Conservation (phyloP, 2,113 vertebrate genomes). For the Noturus placidus region DNA sequence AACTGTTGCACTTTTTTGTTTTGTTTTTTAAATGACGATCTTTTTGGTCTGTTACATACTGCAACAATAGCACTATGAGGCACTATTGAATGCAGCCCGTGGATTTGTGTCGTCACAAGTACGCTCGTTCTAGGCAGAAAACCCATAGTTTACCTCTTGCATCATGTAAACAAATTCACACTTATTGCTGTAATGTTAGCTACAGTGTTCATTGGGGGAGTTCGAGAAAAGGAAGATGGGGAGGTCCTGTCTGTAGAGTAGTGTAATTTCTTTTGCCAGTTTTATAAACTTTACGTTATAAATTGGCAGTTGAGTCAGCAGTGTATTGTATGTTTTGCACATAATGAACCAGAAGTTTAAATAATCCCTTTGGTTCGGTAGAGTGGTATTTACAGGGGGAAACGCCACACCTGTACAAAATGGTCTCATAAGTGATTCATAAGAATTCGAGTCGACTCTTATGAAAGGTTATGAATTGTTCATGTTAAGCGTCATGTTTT, state of each 20-base stretch:
- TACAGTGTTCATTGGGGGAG: constrained; percentile 62
- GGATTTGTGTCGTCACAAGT: constrained; percentile 47
- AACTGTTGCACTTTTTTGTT: constrained; percentile 72
- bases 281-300: constrained; percentile 53
- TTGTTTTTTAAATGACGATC: constrained; percentile 28
- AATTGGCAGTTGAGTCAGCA: constrained; percentile 44
- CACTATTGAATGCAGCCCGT: constrained; percentile 54
- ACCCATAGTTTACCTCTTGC: constrained; percentile 68
- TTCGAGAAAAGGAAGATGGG: constrained; percentile 9
- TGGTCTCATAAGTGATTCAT: constrained; percentile 23
- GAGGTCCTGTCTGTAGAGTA: constrained; percentile 42
- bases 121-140: constrained; percentile 53
- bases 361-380: constrained; percentile 63
- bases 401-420: constrained; percentile 68
- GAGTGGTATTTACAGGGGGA: constrained; percentile 74
- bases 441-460: background rate
- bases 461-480: background rate
- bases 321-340: constrained; percentile 79
- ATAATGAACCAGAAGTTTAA: constrained; percentile 75
- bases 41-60: constrained; percentile 63
- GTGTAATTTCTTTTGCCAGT: constrained; percentile 58
- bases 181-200: constrained; percentile 57
- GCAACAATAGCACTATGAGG: constrained; percentile 58
- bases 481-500: background rate
- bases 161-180: constrained; percentile 64